Evolutionary conservation across 2,888 invertebrate genomes (phyloP).

Genomic region (Brenthis hecate): DNA sequence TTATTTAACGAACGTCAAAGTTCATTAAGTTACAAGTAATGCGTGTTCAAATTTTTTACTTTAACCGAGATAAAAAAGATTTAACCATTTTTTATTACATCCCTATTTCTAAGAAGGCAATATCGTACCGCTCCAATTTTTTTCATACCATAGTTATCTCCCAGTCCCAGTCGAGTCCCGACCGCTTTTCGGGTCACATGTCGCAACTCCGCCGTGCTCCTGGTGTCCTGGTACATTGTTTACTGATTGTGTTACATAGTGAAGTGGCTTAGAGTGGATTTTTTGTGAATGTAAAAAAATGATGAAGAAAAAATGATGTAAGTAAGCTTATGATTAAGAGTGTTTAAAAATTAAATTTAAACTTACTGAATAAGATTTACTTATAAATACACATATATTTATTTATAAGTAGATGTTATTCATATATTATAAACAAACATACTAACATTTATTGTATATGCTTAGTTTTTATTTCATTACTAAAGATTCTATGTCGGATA

Average conservation of each 20-base stretch:
- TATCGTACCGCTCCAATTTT: constrained; percentile 40
- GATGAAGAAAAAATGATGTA: neutral
- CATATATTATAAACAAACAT: too few species aligned
- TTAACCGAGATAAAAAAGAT: too few species aligned
- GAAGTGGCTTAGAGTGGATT: constrained; percentile 19
- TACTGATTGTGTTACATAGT: constrained; percentile 32
- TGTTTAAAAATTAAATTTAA: too few species aligned
- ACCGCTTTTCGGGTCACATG: constrained; percentile 45
- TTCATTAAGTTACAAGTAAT: too few species aligned
- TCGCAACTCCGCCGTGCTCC: constrained; percentile 33
- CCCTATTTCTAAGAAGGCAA: constrained; percentile 43
- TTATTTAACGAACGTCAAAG: too few species aligned
- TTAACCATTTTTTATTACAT: constrained; percentile 28
- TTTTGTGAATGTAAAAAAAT: constrained; percentile 15
- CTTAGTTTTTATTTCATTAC: too few species aligned
- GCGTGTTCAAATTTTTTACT: too few species aligned
- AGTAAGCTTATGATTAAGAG: neutral
- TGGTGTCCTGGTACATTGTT: constrained; percentile 46
- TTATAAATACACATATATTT: too few species aligned
- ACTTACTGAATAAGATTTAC: too few species aligned
- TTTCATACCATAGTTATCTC: constrained; percentile 40
- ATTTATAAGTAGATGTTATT: too few species aligned
- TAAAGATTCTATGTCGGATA: too few species aligned
- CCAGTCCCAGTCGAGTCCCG: constrained; percentile 53
- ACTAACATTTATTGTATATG: too few species aligned